Conservation (phyloP, 2,113 vertebrate species). For the Mustelus asterias region DNA sequence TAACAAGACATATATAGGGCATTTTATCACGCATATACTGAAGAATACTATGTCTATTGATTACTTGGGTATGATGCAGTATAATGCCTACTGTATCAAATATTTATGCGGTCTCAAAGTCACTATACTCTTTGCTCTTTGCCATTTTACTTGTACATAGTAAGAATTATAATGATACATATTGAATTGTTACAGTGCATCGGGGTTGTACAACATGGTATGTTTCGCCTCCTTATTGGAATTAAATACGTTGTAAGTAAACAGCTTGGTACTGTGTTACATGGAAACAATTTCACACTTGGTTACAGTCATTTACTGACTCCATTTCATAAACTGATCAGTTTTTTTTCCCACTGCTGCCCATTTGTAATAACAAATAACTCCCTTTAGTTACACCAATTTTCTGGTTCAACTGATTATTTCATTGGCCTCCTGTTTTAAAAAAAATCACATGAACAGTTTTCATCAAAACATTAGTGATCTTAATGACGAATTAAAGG, state of each 20-base stretch:
- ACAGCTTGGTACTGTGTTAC: slow-evolving; percentile 29
- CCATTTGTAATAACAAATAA: slow-evolving; percentile 24
- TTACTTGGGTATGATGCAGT: neutral
- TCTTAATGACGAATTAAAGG: neutral
- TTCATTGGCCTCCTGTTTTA: neutral
- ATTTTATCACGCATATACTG: neutral
- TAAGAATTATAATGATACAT: neutral
- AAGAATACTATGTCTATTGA: neutral
- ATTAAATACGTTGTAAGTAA: slow-evolving; percentile 21
- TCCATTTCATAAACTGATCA: slow-evolving; percentile 25
- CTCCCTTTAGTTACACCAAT: slow-evolving; percentile 27
- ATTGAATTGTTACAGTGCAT: slow-evolving; percentile 27
- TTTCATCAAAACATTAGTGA: neutral
- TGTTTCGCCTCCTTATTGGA: neutral
- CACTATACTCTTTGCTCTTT: neutral
- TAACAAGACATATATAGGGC: neutral
- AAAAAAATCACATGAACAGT: neutral
- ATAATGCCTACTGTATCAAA: neutral
- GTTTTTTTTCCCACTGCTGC: neutral
- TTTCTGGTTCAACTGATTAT: slow-evolving; percentile 28
- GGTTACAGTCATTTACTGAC: slow-evolving; percentile 24
- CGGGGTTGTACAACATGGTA: neutral
- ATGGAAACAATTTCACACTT: slow-evolving; percentile 35
- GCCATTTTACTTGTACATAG: neutral
- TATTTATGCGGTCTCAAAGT: neutral